A percentile compares a stretch with the other conserved stretches of the same genome.
Evolutionary conservation across 2,888 invertebrate genomes (phyloP).

Genomic region (Monoplex corrugatus): DNA sequence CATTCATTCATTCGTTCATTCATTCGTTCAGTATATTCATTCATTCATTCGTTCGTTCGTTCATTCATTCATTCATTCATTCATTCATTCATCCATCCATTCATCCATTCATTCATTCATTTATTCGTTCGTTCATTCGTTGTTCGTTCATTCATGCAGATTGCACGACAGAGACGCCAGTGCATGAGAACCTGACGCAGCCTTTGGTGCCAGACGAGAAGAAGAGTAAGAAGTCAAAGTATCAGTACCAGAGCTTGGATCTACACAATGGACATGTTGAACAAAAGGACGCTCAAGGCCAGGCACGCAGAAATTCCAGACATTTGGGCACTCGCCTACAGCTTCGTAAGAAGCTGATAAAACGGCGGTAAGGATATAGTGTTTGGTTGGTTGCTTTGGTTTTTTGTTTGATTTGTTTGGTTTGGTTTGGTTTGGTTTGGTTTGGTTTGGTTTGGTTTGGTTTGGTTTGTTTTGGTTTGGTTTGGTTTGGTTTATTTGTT

Average conservation of each 20-base stretch:
- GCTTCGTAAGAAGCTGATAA: conserved; percentile 59
- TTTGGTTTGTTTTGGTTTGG: no score
- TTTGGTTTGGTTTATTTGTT: no score
- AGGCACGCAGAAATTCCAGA: conserved; percentile 26
- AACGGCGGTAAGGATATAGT: conserved; percentile 42
- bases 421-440: no score
- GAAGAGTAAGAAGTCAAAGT: neutral
- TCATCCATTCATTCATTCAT: no score
- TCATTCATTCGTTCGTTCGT: neutral
- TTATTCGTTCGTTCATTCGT: no score
- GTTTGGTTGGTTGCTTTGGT: no score
- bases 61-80: neutral
- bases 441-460: no score
- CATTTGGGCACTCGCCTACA: conserved; percentile 65
- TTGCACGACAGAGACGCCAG: neutral
- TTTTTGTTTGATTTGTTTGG: no score
- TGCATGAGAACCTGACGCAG: conserved; percentile 39
- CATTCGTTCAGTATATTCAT: neutral
- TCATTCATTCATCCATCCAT: neutral
- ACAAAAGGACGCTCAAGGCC: conserved; percentile 24
- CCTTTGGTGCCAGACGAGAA: conserved; percentile 48
- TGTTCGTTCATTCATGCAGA: neutral
- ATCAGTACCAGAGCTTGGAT: conserved; percentile 43
- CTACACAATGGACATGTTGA: conserved; percentile 22
- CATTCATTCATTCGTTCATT: no score